Evolutionary conservation across 2,888 invertebrate genomes (phyloP).

Genomic region (Ophion slaviceki): DNA sequence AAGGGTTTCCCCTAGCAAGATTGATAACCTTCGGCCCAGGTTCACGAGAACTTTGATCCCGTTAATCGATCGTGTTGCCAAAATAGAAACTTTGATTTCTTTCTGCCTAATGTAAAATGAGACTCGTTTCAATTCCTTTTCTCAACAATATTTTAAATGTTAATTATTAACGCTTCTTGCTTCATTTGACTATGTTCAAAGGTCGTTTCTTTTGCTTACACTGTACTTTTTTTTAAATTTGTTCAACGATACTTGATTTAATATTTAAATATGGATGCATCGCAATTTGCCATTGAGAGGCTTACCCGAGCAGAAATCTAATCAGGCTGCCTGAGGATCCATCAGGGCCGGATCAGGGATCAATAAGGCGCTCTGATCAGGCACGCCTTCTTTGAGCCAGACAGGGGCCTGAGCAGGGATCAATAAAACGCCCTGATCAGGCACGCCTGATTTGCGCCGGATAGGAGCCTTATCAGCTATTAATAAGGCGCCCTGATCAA

Average conservation of each 20-base stretch:
- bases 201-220: not conserved
- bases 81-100: slow-evolving; percentile 1
- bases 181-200: not conserved
- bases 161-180: too few relatives aligned
- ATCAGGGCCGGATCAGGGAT: too few relatives aligned
- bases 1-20: not conserved
- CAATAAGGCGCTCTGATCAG: too few relatives aligned
- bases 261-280: not conserved
- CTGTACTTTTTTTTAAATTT: not conserved
- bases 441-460: too few relatives aligned
- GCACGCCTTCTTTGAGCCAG: too few relatives aligned
- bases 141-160: not conserved
- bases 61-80: slow-evolving; percentile 1
- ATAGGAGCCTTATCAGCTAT: too few relatives aligned
- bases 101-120: not conserved
- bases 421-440: too few relatives aligned
- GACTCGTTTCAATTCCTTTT: not conserved
- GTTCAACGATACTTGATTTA: not conserved
- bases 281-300: not conserved
- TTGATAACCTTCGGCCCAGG: not conserved
- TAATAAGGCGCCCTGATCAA: too few relatives aligned
- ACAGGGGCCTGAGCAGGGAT: too few relatives aligned
- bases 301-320: too few relatives aligned
- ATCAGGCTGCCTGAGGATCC: too few relatives aligned
- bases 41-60: not conserved